phyloP scores from a whole-genome alignment of 2,888 invertebrate species.

The Sphaerophoria rueppellii region DNA sequence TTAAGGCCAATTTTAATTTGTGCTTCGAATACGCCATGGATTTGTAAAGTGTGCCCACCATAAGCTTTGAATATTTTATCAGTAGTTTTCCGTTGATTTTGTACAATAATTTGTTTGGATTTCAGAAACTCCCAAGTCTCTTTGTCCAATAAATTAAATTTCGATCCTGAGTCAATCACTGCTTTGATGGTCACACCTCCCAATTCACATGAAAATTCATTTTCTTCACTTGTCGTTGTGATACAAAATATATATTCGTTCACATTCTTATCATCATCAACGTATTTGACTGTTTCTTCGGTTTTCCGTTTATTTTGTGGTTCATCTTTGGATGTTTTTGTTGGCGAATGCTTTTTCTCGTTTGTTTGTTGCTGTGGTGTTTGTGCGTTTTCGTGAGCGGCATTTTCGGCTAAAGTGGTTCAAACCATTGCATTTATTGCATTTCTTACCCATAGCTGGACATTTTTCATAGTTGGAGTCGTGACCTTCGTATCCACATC shows the following conservation, averaged over 20 bases:
- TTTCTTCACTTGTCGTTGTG: conserved; percentile 7
- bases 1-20: conserved; percentile 19
- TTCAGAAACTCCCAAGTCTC: conserved; percentile 37
- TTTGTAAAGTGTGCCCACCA: conserved; percentile 18
- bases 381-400: conserved; percentile 14
- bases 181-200: conserved; percentile 3
- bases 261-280: conserved; percentile 14
- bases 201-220: conserved; percentile 7
- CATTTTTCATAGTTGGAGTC: conserved; percentile 6
- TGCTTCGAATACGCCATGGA: conserved; percentile 41
- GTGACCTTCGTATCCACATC: conserved; percentile 19
- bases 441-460: conserved; percentile 15
- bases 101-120: conserved; percentile 9
- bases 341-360: conserved; percentile 3
- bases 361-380: conserved; percentile 11
- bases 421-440: conserved; percentile 12
- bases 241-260: conserved; percentile 24
- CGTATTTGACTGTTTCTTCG: conserved; percentile 14
- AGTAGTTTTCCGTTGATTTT: conserved; percentile 33
- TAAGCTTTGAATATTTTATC: conserved; percentile 44
- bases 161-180: background rate
- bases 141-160: conserved; percentile 34
- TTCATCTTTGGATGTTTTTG: conserved; percentile 5
- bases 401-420: conserved; percentile 10
- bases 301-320: conserved; percentile 15